Evolutionary conservation across 2,797 vertebrate species (phyloP), one percentile per base, ranked within the genome.

Genomic region (Sitta carolinensis): DNA sequence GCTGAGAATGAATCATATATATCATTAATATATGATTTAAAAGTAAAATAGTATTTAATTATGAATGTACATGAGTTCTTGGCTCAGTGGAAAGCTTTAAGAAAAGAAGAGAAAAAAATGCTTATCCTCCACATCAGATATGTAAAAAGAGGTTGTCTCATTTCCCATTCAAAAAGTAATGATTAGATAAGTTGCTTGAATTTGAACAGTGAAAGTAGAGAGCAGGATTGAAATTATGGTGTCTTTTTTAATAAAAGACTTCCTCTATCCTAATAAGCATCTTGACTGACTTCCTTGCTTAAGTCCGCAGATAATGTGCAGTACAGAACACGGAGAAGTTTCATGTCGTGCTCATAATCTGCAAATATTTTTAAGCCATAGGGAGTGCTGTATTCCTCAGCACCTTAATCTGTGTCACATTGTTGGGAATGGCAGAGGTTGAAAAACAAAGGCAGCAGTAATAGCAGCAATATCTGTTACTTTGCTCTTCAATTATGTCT

Each of bases 1-100:
- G 16, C 42, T 95, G 34, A 75, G 20, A 16, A 58, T 80, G 66
- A 95, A 74, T 90, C 20, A 79, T 85, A 81, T 52, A 73, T 77
- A 50, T 26, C 30, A 75, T 85, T 92, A 82, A 50, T 82, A 86
- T 38, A 69, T 59, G 14, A n/a, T 91, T 95, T 87, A 43, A 94
- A 95, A 88, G 29, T 92, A 89, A 93, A 93, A 86, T 89, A 95
- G 34, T 13, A 13, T 68, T 94, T 93, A 90, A 81, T 94, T 92
- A 91, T 87, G 50, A 94, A 86, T 64, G 9, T 52, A 51, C 36
- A 47, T 23, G 27, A 57, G 62, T 77, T 82, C 63, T 78, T 76
- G 48, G 22, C 22, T 93, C 22, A 75, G n/a, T 68, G 43, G 19
- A 81, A 76, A 72, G 26, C 51, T 57, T 67, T 61, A 66, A 25